Conservation (phyloP, 2,888 invertebrate species). For the Drosophila stalkeri region DNA sequence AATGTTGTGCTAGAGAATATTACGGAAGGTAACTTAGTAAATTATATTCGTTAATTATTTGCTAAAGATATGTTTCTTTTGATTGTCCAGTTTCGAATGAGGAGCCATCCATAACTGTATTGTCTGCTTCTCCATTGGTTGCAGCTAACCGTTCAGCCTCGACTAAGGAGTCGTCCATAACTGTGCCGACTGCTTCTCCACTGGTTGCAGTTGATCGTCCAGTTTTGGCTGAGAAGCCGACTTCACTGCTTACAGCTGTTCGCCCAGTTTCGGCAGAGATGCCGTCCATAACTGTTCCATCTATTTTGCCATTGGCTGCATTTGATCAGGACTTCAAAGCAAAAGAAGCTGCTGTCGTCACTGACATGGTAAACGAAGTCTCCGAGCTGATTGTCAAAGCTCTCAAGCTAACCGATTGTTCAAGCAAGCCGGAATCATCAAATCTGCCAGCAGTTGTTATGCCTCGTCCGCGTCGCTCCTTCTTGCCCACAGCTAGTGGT, state of each 20-base stretch:
- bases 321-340: neutral
- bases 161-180: slow-evolving; percentile 37
- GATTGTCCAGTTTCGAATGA: slow-evolving; percentile 55
- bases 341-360: slow-evolving; percentile 17
- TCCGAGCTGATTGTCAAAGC: slow-evolving; percentile 73
- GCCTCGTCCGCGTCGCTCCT: slow-evolving; percentile 58
- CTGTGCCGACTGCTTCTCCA: slow-evolving; percentile 7
- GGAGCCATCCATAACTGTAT: neutral
- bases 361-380: slow-evolving; percentile 66
- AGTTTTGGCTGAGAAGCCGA: slow-evolving; percentile 31
- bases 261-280: slow-evolving; percentile 19
- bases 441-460: slow-evolving; percentile 8
- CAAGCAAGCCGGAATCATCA: slow-evolving; percentile 20
- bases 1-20: slow-evolving; percentile 66
- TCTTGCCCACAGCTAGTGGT: slow-evolving; percentile 52
- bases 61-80: neutral
- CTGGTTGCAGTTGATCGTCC: neutral
- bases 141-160: neutral
- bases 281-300: slow-evolving; percentile 18
- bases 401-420: slow-evolving; percentile 65
- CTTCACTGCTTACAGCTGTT: slow-evolving; percentile 15
- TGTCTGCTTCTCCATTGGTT: slow-evolving; percentile 5
- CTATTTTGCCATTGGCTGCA: slow-evolving; percentile 4
- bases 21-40: slow-evolving; percentile 55
- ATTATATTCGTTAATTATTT: neutral